Base-by-base conservation (phyloP, 2,888 invertebrate species). In the Osmoderma eremita region DNA sequence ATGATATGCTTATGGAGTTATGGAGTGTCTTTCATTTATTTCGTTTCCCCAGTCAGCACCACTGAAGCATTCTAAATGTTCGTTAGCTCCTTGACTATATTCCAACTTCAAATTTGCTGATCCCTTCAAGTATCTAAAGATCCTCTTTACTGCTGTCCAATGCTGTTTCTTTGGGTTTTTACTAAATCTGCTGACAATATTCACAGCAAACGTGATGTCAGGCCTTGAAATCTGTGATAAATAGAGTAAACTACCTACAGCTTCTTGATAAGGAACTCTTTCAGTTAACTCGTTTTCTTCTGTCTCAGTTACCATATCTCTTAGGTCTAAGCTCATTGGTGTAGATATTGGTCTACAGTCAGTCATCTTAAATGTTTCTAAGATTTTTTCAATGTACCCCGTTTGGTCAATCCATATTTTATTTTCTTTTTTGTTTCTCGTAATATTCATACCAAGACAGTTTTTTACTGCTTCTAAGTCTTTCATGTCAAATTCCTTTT, bases 181-280 rank as follows among this genome's bases (percentile, higher is more conserved):
- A 1, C 13, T 13, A n/a, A 22, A 24, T 5, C 24, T 17, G 24
- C 51, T 22, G 24, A 17, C 51, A 51, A 20, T 20, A 18, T 51
- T 51, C n/a, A 51, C 51, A 6, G 69, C 69, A 65, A 53, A 72
- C 0, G 70, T 30, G 10, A 74, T 64, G 51, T 71, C 72, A 4
- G 73, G 72, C 48, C 72, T 39, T 4, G 70, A 73, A 62, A 61
- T 71, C 24, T 62, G 62, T 24, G 67, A 38, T 41, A 74, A 39
- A 42, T 73, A 73, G 50, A 72, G 63, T 15, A 73, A 51, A 41
- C 71, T 66, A 6, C 72, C 72, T 4, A 73, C 64, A 15, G 69
- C 70, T 62, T 73, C 53, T 22, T 72, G 17, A 45, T 72, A 72
- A 12, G 69, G 68, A 58, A 66, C 63, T 15, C 3, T 50, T 24